phyloP scores from a whole-genome alignment of 2,888 invertebrate species.

The Hedya salicella region DNA sequence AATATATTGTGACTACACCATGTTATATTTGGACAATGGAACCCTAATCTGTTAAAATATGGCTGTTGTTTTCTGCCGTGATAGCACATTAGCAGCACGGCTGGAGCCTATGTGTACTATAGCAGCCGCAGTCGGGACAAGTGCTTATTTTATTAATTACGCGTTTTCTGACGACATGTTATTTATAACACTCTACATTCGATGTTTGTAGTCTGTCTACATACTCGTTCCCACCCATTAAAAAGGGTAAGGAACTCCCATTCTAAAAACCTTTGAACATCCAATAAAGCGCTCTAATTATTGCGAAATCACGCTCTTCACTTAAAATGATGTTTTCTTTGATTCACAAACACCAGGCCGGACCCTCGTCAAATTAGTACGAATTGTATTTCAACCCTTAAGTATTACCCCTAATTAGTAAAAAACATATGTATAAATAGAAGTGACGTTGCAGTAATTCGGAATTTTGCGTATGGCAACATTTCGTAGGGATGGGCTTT shows the following conservation, averaged over 20 bases:
- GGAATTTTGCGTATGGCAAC: conserved; percentile 62
- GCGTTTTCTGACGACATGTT: no score
- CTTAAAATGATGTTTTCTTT: conserved; percentile 44
- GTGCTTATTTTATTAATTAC: no score
- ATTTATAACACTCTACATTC: no score
- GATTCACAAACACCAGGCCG: conserved; percentile 45
- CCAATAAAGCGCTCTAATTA: conserved; percentile 22
- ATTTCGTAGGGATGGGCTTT: conserved; percentile 43
- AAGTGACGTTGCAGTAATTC: conserved; percentile 45
- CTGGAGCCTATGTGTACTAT: no score
- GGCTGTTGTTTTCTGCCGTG: no score
- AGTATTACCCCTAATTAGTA: conserved; percentile 48
- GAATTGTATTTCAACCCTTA: conserved; percentile 46
- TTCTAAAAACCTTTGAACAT: background rate
- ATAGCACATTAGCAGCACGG: no score
- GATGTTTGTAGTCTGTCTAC: no score
- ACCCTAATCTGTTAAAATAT: no score
- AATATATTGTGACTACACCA: no score
- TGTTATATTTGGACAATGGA: no score
- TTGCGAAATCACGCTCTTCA: conserved; percentile 34
- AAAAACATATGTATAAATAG: conserved; percentile 44
- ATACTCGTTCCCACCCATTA: background rate
- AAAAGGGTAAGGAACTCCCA: conserved; percentile 10
- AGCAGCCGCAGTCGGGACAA: no score
- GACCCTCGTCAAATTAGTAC: conserved; percentile 47